These are phyloP conservation scores for Poliocrania exsul DNA, from an alignment of 2,797 vertebrate species.

Conservation along the genomic window DNA sequence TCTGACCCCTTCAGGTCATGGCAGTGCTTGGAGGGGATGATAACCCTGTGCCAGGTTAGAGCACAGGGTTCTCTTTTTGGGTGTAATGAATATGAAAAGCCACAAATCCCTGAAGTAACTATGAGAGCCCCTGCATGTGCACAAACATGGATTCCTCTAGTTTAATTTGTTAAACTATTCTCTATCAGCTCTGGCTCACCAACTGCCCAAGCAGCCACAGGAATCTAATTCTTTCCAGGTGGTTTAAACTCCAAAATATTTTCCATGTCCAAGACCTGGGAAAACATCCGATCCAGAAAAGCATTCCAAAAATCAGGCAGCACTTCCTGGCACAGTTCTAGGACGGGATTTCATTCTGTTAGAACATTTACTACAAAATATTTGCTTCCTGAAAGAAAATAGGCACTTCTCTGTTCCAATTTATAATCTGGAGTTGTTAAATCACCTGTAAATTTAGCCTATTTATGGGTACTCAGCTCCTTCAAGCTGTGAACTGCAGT, in stretches of 20 bases:
- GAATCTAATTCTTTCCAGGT: conserved; percentile 44
- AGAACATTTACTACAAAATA: not conserved
- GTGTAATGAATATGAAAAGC: not conserved
- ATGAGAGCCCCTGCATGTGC: not conserved
- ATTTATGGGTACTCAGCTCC: conserved; percentile 21
- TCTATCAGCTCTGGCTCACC: not conserved
- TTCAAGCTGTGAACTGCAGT: conserved; percentile 51
- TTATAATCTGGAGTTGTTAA: not conserved
- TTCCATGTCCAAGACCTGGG: not conserved
- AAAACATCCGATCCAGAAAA: conserved; percentile 23
- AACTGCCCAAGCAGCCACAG: not conserved
- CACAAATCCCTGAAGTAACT: not conserved
- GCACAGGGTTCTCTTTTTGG: not conserved
- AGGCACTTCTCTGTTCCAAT: not conserved
- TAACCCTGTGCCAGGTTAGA: not conserved
- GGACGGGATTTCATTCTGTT: not conserved
- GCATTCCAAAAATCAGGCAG: conserved; percentile 18
- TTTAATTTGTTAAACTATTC: not conserved
- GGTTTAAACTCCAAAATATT: not conserved
- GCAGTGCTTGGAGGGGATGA: not conserved
- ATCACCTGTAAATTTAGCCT: conserved; percentile 45
- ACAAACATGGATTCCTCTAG: not conserved
- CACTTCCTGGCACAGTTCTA: not conserved
- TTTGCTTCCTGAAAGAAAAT: conserved; percentile 15
- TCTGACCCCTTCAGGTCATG: not conserved